These are phyloP conservation scores for Cottoperca gobio DNA, from an alignment of 2,797 vertebrate species.

Conservation along the genomic window DNA sequence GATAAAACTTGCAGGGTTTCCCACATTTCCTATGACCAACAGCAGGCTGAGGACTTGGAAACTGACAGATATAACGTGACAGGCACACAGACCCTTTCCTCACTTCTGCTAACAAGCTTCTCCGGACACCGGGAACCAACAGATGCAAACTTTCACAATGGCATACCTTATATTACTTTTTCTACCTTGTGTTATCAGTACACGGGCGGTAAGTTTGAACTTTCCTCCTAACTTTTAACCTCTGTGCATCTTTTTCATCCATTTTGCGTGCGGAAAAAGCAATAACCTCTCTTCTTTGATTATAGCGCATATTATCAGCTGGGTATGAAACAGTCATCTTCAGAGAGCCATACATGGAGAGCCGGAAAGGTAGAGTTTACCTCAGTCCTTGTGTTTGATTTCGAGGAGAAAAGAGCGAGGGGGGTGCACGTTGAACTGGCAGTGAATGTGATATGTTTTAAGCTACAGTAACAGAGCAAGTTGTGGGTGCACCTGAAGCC, in stretches of 20 bases:
- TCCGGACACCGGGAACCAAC: constrained; percentile 2
- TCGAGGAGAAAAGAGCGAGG: background rate
- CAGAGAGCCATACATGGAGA: constrained; percentile 42
- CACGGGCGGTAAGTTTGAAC: constrained; percentile 68
- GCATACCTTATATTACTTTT: constrained; percentile 45
- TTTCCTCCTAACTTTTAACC: background rate
- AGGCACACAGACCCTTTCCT: constrained; percentile 8
- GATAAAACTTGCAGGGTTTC: constrained; percentile 73
- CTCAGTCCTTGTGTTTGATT: constrained; percentile 23
- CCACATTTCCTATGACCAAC: constrained; percentile 67
- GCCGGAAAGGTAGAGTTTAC: constrained; percentile 72
- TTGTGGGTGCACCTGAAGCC: constrained; percentile 8
- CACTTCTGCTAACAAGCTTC: constrained; percentile 22
- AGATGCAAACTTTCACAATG: constrained; percentile 53
- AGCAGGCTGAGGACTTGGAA: constrained; percentile 44
- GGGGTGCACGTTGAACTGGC: background rate
- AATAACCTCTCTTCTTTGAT: constrained; percentile 6
- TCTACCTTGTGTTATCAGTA: constrained; percentile 58
- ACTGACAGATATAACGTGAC: constrained; percentile 72
- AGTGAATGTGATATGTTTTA: background rate
- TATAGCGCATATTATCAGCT: constrained; percentile 64
- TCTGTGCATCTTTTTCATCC: background rate
- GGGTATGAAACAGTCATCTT: constrained; percentile 44
- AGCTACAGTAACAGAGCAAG: background rate
- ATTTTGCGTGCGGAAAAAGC: constrained; percentile 1